These are phyloP conservation scores for Alexandromys oeconomus DNA, from an alignment of 2,797 vertebrate species.

Conservation along the genomic window DNA sequence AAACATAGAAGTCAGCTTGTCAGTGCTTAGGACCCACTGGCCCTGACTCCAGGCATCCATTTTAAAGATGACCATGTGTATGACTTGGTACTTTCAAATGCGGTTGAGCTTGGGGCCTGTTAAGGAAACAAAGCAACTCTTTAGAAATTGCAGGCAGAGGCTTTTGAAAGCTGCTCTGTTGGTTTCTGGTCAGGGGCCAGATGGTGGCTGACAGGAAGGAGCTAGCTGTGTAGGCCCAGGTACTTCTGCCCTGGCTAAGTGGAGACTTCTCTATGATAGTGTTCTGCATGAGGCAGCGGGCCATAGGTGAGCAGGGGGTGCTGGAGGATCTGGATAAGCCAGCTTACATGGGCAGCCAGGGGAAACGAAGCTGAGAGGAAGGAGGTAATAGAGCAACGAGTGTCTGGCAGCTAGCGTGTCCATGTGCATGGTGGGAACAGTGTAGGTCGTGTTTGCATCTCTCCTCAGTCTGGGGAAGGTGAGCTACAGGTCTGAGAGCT, in stretches of 20 bases:
- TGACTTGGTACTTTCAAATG: neutral
- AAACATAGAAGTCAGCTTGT: neutral
- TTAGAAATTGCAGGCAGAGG: neutral
- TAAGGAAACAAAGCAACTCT: slow-evolving; percentile 13
- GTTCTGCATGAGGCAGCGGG: neutral
- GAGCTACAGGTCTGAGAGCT: neutral
- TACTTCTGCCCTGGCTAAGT: neutral
- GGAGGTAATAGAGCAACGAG: accelerated
- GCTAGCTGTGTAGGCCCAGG: neutral
- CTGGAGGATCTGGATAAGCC: neutral
- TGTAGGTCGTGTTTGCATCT: neutral
- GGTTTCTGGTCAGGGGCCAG: neutral
- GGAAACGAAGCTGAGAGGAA: neutral
- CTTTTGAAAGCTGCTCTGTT: neutral
- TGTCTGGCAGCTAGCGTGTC: no score
- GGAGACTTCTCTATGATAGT: accelerated
- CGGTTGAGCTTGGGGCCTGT: neutral
- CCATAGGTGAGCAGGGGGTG: neutral
- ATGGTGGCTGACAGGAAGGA: neutral
- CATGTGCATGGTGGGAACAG: neutral
- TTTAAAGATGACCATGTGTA: neutral
- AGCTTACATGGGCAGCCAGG: neutral
- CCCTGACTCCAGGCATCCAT: neutral
- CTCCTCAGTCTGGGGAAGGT: neutral
- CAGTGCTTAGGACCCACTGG: neutral